Evolutionary conservation across 2,113 vertebrate genomes (phyloP).

Genomic region (Pelusios castaneus): DNA sequence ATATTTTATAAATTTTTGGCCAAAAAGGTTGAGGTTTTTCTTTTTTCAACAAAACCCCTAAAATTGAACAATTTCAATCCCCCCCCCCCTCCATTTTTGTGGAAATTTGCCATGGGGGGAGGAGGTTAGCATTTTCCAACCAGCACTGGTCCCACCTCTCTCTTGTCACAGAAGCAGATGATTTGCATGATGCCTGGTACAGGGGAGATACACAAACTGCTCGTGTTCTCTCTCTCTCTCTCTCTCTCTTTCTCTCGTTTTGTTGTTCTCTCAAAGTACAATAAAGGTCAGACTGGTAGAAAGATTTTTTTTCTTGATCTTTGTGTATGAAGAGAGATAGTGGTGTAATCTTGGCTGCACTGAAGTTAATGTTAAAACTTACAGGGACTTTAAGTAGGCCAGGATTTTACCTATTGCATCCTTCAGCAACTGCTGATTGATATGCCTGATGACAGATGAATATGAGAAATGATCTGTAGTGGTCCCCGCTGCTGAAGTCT

Average conservation of each 20-base stretch:
- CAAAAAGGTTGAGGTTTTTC: background rate
- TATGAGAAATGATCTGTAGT: background rate
- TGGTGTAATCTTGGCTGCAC: background rate
- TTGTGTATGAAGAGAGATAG: background rate
- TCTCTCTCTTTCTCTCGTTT: background rate
- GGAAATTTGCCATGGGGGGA: background rate
- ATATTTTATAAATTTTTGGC: background rate
- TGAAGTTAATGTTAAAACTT: background rate
- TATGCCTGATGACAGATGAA: background rate
- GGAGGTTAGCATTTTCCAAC: background rate
- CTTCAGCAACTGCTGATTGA: background rate
- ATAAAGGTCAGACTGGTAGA: background rate
- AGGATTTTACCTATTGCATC: background rate
- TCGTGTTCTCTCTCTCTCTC: background rate
- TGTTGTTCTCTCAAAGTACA: background rate
- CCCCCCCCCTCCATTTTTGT: background rate
- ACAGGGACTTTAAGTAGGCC: background rate
- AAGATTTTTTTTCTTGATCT: rapidly evolving
- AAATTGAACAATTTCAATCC: background rate
- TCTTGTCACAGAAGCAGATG: background rate
- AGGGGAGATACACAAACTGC: rapidly evolving
- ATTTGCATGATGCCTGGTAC: background rate
- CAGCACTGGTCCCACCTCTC: background rate
- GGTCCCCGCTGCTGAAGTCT: background rate
- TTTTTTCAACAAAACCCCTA: background rate